phyloP scores from a whole-genome alignment of 64 coral and sea anemone genomes.

The Stichodactyla mertensii region DNA sequence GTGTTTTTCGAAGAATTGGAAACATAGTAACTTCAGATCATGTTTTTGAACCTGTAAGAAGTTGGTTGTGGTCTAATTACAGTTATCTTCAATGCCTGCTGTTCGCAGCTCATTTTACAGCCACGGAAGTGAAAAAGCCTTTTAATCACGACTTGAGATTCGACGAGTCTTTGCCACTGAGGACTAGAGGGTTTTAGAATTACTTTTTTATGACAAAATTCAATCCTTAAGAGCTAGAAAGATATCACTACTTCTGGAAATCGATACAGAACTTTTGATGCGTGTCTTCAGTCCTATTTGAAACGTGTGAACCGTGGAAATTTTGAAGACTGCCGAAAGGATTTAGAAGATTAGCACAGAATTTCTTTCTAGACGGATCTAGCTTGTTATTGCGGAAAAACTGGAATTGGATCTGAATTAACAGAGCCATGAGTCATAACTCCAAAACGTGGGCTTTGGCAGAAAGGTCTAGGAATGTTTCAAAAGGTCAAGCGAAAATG shows the following conservation, averaged over 20 bases:
- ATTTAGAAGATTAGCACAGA: neutral
- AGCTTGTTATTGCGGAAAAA: neutral
- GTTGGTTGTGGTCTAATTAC: neutral
- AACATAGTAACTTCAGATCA: neutral
- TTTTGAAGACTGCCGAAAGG: neutral
- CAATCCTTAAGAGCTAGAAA: neutral
- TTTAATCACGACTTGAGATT: neutral
- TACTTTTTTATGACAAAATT: neutral
- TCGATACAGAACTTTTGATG: neutral
- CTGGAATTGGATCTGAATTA: neutral
- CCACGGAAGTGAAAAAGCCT: neutral
- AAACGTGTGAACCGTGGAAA: neutral
- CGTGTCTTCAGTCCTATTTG: neutral
- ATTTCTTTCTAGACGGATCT: neutral
- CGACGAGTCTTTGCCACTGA: neutral
- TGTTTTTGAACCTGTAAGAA: neutral
- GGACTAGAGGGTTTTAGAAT: neutral
- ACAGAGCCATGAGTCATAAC: neutral
- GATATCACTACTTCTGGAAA: neutral
- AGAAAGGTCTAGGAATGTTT: conserved; percentile 18
- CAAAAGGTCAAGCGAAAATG: conserved; percentile 23
- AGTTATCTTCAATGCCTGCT: neutral
- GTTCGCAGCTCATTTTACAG: neutral
- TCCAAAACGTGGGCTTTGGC: neutral
- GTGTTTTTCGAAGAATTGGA: neutral